A percentile compares a stretch with the other conserved stretches of the same genome.
These are phyloP conservation scores for Agrenia bidenticulata DNA, from an alignment of 2,888 invertebrate genomes.

Conservation along the genomic window DNA sequence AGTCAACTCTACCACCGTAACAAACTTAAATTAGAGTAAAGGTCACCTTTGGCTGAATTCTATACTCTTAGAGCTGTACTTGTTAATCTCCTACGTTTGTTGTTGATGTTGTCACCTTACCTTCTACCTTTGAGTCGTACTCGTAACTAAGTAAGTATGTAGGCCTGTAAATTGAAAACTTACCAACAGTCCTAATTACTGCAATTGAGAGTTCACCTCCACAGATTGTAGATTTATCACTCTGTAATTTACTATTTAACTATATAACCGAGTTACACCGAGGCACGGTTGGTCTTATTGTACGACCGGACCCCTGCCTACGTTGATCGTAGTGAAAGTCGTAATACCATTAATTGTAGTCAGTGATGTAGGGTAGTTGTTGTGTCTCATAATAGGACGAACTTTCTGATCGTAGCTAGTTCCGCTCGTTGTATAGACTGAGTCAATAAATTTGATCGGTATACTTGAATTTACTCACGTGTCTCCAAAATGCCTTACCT, in stretches of 20 bases:
- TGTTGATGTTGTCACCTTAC: conserved; percentile 11
- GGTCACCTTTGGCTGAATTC: neutral
- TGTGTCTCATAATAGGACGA: conserved; percentile 22
- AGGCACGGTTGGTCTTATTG: conserved; percentile 3
- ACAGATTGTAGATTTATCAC: conserved; percentile 1
- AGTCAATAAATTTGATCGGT: conserved; percentile 44
- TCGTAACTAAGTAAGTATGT: neutral
- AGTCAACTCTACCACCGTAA: conserved; percentile 2
- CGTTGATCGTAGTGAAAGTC: conserved; percentile 11
- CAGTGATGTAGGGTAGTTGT: conserved; percentile 11
- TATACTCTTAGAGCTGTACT: conserved; percentile 5
- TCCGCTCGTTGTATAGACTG: conserved; percentile 42
- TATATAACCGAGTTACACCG: conserved; percentile 7
- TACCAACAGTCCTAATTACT: conserved; percentile 5
- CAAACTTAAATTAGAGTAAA: conserved; percentile 2
- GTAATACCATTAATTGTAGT: conserved; percentile 8
- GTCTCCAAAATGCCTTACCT: conserved; percentile 27
- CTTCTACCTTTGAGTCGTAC: conserved; percentile 8
- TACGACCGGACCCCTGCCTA: conserved; percentile 4
- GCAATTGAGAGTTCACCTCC: neutral
- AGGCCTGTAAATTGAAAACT: too few species aligned
- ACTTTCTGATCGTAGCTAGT: conserved; percentile 37
- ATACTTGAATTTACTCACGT: conserved; percentile 31
- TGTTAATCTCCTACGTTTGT: conserved; percentile 10
- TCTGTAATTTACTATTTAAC: conserved; percentile 8